Evolutionary conservation across 2,888 invertebrate species (phyloP), one percentile per base, ranked within the genome.

Genomic region (Meteorus colon): DNA sequence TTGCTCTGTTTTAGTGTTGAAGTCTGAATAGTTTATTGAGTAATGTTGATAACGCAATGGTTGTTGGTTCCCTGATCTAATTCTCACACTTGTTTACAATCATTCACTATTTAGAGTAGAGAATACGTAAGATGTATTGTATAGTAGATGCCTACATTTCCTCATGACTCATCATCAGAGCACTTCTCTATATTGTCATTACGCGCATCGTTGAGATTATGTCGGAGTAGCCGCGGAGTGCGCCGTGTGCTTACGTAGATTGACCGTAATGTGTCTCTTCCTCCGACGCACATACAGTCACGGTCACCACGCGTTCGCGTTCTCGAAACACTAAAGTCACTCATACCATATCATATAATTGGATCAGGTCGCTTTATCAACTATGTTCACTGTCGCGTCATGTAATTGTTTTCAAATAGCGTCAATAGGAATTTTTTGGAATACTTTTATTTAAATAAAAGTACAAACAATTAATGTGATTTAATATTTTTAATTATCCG

Each of bases 201-300:
- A 41, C 63, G 69, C 67, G 68, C 66, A 66, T 73, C 48, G 66
- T 73, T 37, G 73, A 66, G 73, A 66, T 66, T 55, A 73, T 66
- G 66, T 34, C 63, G 80, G 77, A 74, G 75, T 80, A 82, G 80
- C 77, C 80, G 84, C 77, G 76, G 76, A 80, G 75, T 71, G 81
- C 55, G 19, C 81, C 77, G 77, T 80, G 80, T 77, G 81, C 82
- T 83, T 81, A 82, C 84, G 82, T 85, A 88, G 88, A 89, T 89
- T 89, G 86, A 85, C 80, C 84, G 83, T 89, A 89, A 89, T 89
- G 83, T 83, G 89, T 75, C 85, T 88, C 89, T 89, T 89, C 89
- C 89, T 89, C 87, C 86, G 85, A 84, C 85, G 85, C 83, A 85
- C 83, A 85, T 86, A 85, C 84, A 88, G 87, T 88, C 89, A 88